Evolutionary conservation across 2,888 invertebrate species (phyloP).

Genomic region (Phyto melanocephala): DNA sequence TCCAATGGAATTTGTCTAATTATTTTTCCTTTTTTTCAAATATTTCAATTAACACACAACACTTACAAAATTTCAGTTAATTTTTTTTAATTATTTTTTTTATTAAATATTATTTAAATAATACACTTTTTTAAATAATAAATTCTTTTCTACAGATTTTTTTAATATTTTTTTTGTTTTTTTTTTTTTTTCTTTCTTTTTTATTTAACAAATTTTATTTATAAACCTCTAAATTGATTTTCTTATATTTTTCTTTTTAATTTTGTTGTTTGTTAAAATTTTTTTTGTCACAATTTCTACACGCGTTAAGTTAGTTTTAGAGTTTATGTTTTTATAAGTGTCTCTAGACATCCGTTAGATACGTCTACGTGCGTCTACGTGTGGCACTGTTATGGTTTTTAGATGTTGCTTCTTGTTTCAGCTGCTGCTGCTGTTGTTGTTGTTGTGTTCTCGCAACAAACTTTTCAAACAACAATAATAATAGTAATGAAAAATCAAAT

Average conservation of each 20-base stretch:
- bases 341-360: conserved; percentile 67
- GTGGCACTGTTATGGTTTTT: conserved; percentile 78
- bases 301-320: conserved; percentile 33
- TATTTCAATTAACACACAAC: no score
- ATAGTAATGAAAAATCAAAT: conserved; percentile 57
- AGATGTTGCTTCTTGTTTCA: conserved; percentile 54
- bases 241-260: not conserved
- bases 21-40: no score
- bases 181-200: not conserved
- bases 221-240: not conserved
- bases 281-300: conserved; percentile 3
- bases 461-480: conserved; percentile 50
- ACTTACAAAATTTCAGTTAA: not conserved
- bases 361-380: conserved; percentile 78
- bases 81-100: not conserved
- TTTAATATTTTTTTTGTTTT: conserved; percentile 1
- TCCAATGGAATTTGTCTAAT: no score
- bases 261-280: not conserved
- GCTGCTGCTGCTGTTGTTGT: conserved; percentile 46
- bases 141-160: not conserved
- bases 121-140: not conserved
- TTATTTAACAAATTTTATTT: not conserved
- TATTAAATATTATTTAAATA: not conserved
- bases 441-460: conserved; percentile 47
- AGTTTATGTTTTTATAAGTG: no score